Percentiles rank a stretch among this genome's conserved stretches.
Evolutionary conservation across 1,140 invertebrate genomes (phyloP).

Genomic region (Drosophila pandora): DNA sequence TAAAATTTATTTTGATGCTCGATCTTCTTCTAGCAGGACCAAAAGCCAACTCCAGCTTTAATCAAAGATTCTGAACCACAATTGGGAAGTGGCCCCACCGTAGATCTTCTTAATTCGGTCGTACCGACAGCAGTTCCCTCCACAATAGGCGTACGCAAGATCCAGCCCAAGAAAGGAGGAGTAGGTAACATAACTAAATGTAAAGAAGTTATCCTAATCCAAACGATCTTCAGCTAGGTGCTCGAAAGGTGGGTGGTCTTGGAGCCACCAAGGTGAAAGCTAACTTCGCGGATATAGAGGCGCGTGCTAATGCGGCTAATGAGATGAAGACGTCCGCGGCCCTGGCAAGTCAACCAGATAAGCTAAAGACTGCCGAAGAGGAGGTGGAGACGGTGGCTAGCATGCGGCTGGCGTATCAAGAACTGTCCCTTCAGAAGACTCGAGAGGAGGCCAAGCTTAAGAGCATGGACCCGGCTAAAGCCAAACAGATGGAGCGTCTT

Average conservation of each 20-base stretch:
- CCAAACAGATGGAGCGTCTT: conserved; percentile 94
- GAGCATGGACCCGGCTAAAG: conserved; percentile 93
- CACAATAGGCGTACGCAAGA: conserved; percentile 88
- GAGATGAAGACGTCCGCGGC: conserved; percentile 85
- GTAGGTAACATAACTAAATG: conserved; percentile 84
- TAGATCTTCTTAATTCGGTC: conserved; percentile 81
- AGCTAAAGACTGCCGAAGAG: conserved; percentile 84
- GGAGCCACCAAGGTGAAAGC: conserved; percentile 97
- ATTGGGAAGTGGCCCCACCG: conserved; percentile 76
- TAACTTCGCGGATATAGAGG: conserved; percentile 98
- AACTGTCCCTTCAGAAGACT: conserved; percentile 90
- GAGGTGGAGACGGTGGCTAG: conserved; percentile 87
- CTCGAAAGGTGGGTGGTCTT: conserved; percentile 92
- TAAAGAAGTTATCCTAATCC: neutral
- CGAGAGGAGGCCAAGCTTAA: conserved; percentile 92
- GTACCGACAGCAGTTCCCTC: conserved; percentile 51
- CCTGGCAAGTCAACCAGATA: conserved; percentile 71
- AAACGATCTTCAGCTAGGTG: conserved; percentile 86
- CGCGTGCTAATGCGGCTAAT: conserved; percentile 92
- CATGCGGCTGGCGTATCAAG: conserved; percentile 95
- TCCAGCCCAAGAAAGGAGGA: conserved; percentile 87
- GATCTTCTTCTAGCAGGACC: conserved; percentile 49
- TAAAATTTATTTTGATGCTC: neutral
- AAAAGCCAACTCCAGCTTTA: conserved; percentile 42
- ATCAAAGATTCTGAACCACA: conserved; percentile 35